Evolutionary conservation across 2,888 invertebrate genomes (phyloP).

Genomic region (Andrena bucephala): DNA sequence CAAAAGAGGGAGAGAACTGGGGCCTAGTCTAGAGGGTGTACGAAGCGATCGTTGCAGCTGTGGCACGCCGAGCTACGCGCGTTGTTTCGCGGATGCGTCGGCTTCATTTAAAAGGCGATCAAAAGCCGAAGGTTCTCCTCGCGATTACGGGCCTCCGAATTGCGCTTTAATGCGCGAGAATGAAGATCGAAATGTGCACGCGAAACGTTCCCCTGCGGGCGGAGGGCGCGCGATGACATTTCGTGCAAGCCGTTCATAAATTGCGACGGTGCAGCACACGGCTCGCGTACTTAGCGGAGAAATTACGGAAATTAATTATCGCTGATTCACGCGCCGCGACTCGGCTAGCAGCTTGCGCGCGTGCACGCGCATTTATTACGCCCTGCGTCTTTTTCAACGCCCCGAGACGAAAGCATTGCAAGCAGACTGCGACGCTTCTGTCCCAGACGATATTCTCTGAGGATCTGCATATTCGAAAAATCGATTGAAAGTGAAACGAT

Average conservation of each 20-base stretch:
- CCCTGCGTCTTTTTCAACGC: constrained; percentile 7
- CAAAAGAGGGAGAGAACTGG: not conserved
- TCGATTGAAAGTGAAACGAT: too few relatives aligned
- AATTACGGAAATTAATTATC: constrained; percentile 54
- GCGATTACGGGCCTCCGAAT: constrained; percentile 22
- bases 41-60: constrained; percentile 36
- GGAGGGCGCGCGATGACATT: constrained; percentile 42
- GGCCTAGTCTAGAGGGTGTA: constrained; percentile 13
- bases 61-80: constrained; percentile 2
- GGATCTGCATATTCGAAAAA: too few relatives aligned
- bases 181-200: constrained; percentile 52
- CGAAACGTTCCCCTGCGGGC: not conserved
- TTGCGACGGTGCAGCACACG: constrained; percentile 42
- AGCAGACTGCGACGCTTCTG: not conserved
- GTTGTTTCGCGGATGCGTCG: constrained; percentile 30
- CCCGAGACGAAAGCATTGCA: not conserved
- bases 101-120: constrained; percentile 33
- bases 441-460: not conserved
- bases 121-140: constrained; percentile 37
- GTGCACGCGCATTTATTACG: constrained; percentile 25
- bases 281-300: constrained; percentile 39
- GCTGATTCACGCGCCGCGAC: constrained; percentile 42
- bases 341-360: not conserved
- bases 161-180: constrained; percentile 40
- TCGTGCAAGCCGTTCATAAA: constrained; percentile 51